These are phyloP conservation scores for Argynnis bischoffii DNA, from an alignment of 2,888 invertebrate species.

Conservation along the genomic window DNA sequence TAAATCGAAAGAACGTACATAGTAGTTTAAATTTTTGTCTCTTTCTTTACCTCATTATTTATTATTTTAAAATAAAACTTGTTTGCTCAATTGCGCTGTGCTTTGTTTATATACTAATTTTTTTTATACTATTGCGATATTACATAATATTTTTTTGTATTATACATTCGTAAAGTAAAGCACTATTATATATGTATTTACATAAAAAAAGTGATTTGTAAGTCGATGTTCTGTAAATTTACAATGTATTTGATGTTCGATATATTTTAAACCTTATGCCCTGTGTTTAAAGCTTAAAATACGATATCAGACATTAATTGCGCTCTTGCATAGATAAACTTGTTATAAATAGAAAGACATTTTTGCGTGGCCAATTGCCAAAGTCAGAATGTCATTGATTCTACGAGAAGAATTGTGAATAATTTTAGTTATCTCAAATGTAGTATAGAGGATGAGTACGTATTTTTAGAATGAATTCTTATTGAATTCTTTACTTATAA, in stretches of 20 bases:
- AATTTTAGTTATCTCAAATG: background rate
- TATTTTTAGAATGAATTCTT: background rate
- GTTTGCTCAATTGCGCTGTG: too few species aligned
- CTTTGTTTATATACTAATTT: too few species aligned
- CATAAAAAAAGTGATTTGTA: background rate
- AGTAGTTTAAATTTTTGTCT: too few species aligned
- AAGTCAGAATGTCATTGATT: conserved; percentile 33
- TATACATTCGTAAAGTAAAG: too few species aligned
- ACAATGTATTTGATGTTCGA: background rate
- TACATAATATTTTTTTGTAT: too few species aligned
- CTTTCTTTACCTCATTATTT: too few species aligned
- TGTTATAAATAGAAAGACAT: conserved; percentile 50
- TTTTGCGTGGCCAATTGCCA: conserved; percentile 54
- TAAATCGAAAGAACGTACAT: too few species aligned
- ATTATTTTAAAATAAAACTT: too few species aligned
- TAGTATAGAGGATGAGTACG: background rate
- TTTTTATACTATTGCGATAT: too few species aligned
- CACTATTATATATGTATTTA: background rate
- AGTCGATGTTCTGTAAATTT: background rate
- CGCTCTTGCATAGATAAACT: conserved; percentile 33
- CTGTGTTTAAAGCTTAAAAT: conserved; percentile 10
- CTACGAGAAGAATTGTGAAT: conserved; percentile 15
- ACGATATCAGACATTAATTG: conserved; percentile 1
- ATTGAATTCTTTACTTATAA: too few species aligned
- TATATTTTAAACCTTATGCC: background rate